Base-by-base conservation (phyloP, 35 echinoderm and acorn worm species). In the Ophioderma brevispina region DNA sequence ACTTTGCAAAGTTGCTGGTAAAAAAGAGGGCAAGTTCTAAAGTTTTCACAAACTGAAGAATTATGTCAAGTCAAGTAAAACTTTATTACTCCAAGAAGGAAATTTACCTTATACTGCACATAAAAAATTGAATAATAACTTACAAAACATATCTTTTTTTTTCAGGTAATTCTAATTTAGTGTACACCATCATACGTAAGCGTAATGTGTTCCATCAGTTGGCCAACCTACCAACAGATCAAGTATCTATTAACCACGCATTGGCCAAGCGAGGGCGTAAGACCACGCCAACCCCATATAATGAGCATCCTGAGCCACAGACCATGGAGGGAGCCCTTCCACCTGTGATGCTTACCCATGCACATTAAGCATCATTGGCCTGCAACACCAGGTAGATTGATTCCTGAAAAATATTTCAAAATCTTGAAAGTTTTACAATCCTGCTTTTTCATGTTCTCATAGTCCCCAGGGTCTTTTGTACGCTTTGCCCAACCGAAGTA, bases 161-260 rank as follows among this genome's bases (percentile, higher is more conserved):
- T 70, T 70, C 89, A 98, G 96, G 96, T 36, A 98, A 98, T 78
- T 91, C 96, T 79, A 98, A 98, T 85, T 42, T 98, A 52, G 96
- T 98, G 13, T 98, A 98, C 87, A 98, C 96, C 40, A 98, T 98
- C 87, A 98, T 98, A 37, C 86, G 96, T 13, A 98, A 98, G 84
- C 91, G 96, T 36, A 98, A 91, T 80, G 96, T 98, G 32, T 98
- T 98, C 86, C 96, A 98, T 46, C 96, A 98, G 55, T 40, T 98
- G 37, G 96, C 96, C 21, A 98, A 98, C 84, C 82, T 98, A 35
- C 96, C 96, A 17, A 91, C 92, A 21, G 96, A 98, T 87, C 96
- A 98, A 33, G 39, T 37, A 13, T 92, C 96, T 28, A 98, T 98
- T 78, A 85, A 81, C 87, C 90, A 92, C 80, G 96, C 96, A 17